These are phyloP conservation scores for Theonella swinhoei DNA, from an alignment of 37 sponge, comb jelly and placozoan species.

Conservation along the genomic window DNA sequence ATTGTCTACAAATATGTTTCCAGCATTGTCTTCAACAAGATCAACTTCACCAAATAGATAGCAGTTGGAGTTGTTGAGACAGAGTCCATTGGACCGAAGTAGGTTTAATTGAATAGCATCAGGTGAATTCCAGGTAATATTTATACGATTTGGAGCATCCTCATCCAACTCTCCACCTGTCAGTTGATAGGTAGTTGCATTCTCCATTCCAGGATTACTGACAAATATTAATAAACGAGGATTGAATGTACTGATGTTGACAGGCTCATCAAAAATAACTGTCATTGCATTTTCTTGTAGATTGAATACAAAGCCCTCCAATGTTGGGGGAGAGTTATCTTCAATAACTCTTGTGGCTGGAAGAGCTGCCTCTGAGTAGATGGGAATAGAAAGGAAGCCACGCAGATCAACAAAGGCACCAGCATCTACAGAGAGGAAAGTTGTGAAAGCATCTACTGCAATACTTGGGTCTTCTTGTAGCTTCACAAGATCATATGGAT, in stretches of 20 bases:
- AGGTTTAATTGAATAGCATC: slow-evolving; percentile 61
- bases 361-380: slow-evolving; percentile 60
- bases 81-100: slow-evolving; percentile 31
- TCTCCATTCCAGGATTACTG: slow-evolving; percentile 11
- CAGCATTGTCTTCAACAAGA: slow-evolving; percentile 66
- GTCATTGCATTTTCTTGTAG: slow-evolving; percentile 77
- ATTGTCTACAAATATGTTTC: slow-evolving; percentile 40
- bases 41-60: slow-evolving; percentile 29
- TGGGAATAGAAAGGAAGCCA: slow-evolving; percentile 65
- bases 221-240: slow-evolving; percentile 47
- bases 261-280: slow-evolving; percentile 80
- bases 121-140: slow-evolving; percentile 1
- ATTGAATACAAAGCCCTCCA: slow-evolving; percentile 57
- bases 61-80: slow-evolving; percentile 62
- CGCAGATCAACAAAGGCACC: slow-evolving; percentile 64
- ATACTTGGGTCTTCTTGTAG: slow-evolving; percentile 58
- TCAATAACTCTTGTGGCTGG: slow-evolving; percentile 44
- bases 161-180: slow-evolving; percentile 35
- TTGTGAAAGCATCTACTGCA: slow-evolving; percentile 50
- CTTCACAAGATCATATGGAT: slow-evolving; percentile 38
- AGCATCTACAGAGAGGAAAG: slow-evolving; percentile 64
- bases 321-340: slow-evolving; percentile 70
- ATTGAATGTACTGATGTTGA: slow-evolving; percentile 54
- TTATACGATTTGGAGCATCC: slow-evolving; percentile 30
- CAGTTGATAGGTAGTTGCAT: slow-evolving; percentile 32